phyloP scores from a whole-genome alignment of 2,888 invertebrate species.

The Tinea trinotella region DNA sequence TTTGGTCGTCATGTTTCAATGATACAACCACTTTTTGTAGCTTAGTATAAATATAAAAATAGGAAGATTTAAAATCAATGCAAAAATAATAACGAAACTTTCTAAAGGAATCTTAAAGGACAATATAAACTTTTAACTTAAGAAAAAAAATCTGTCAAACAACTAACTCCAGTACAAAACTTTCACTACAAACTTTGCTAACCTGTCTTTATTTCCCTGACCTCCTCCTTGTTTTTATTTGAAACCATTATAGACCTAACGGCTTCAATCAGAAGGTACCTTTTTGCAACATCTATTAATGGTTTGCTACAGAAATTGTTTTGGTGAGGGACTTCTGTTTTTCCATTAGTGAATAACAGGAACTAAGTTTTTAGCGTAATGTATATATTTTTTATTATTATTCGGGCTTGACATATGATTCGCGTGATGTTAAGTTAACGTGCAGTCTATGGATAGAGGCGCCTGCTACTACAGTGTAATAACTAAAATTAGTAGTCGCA shows the following conservation, averaged over 20 bases:
- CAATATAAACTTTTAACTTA: constrained; percentile 11
- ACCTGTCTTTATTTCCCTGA: constrained; percentile 48
- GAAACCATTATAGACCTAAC: constrained; percentile 5
- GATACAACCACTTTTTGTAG: too few relatives aligned
- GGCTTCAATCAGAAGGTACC: background rate
- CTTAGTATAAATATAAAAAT: background rate
- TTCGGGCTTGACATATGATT: too few relatives aligned
- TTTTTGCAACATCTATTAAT: constrained; percentile 15
- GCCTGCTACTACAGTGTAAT: too few relatives aligned
- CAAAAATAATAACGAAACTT: background rate
- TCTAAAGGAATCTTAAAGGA: background rate
- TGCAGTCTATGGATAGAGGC: too few relatives aligned
- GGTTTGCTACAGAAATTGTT: constrained; percentile 3
- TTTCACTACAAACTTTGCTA: constrained; percentile 41
- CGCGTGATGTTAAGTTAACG: too few relatives aligned
- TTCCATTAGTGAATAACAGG: constrained; percentile 8
- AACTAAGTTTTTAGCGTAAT: constrained; percentile 4
- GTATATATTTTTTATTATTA: too few relatives aligned
- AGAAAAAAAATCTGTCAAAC: constrained; percentile 46
- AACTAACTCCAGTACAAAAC: constrained; percentile 39
- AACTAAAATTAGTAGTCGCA: too few relatives aligned
- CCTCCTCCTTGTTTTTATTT: background rate
- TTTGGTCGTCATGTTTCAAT: too few relatives aligned
- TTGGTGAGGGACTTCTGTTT: constrained; percentile 8
- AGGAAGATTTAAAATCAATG: background rate